Evolutionary conservation across 2,888 invertebrate genomes (phyloP).

Genomic region (Nemoura dubitans): DNA sequence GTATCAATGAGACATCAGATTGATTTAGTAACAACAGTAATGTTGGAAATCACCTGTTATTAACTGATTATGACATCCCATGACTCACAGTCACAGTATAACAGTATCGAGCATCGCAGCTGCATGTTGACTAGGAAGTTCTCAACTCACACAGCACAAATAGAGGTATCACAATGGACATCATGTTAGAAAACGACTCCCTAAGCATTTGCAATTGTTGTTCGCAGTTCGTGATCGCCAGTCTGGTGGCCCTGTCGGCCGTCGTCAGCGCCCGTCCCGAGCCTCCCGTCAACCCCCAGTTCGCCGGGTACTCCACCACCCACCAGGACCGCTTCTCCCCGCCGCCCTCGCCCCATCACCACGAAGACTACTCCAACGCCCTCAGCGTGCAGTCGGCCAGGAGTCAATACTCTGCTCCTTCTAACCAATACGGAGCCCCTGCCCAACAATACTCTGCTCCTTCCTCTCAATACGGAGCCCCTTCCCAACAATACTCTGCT

Average conservation of each 20-base stretch:
- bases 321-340: slow-evolving; percentile 52
- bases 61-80: too few species aligned
- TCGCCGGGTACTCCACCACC: slow-evolving; percentile 52
- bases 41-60: too few species aligned
- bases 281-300: slow-evolving; percentile 39
- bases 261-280: slow-evolving; percentile 8
- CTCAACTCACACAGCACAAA: too few species aligned
- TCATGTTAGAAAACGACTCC: too few species aligned
- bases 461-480: slow-evolving; percentile 13
- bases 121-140: too few species aligned
- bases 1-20: too few species aligned
- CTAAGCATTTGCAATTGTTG: background rate
- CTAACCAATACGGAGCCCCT: slow-evolving; percentile 48
- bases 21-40: too few species aligned
- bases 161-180: too few species aligned
- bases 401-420: slow-evolving; percentile 45
- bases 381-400: slow-evolving; percentile 19
- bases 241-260: background rate
- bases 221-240: background rate
- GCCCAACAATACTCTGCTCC: background rate
- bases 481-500: background rate
- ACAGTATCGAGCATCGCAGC: too few species aligned
- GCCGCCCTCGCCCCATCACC: slow-evolving; percentile 52
- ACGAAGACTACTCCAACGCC: slow-evolving; percentile 19
- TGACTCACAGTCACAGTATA: too few species aligned